phyloP scores from a whole-genome alignment of 2,113 vertebrate species.

The Rhinoderma darwinii region DNA sequence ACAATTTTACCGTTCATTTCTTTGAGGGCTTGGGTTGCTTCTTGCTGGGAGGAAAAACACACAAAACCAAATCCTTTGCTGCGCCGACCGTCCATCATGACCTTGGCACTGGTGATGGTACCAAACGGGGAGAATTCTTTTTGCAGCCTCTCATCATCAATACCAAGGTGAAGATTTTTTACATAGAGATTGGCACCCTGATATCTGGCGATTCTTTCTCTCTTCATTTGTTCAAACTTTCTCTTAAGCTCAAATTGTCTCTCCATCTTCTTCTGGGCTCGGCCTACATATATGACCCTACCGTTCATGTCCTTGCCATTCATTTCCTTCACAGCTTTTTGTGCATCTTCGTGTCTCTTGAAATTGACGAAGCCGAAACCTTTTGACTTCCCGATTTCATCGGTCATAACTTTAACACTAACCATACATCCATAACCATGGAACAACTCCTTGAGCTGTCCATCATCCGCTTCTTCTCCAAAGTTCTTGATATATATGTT shows the following conservation, averaged over 20 bases:
- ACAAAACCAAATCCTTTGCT: slow-evolving; percentile 99
- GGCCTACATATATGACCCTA: slow-evolving; percentile 75
- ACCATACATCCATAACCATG: not conserved
- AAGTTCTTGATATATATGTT: slow-evolving; percentile 13
- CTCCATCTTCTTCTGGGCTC: slow-evolving; percentile 97
- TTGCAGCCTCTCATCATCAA: slow-evolving; percentile 94
- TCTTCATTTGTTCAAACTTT: slow-evolving; percentile 73
- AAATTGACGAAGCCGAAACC: not conserved
- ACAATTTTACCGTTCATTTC: slow-evolving; percentile 87
- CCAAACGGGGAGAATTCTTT: slow-evolving; percentile 98
- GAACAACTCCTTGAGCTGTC: not conserved
- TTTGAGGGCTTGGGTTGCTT: slow-evolving; percentile 61
- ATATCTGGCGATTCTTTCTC: slow-evolving; percentile 97
- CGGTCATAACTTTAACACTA: not conserved
- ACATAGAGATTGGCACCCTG: slow-evolving; percentile 98
- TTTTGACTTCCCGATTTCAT: not conserved
- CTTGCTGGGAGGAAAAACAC: slow-evolving; percentile 97
- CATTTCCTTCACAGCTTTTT: not conserved
- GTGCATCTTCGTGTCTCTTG: not conserved
- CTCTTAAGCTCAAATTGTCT: slow-evolving; percentile 95
- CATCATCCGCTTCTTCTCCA: not conserved
- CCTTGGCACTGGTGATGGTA: slow-evolving; percentile 99
- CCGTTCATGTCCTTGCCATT: not conserved
- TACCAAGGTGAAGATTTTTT: slow-evolving; percentile 96
- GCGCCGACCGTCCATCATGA: slow-evolving; percentile 96